Evolutionary conservation across 2,113 vertebrate species (phyloP).

Genomic region (Sebastes fasciatus): DNA sequence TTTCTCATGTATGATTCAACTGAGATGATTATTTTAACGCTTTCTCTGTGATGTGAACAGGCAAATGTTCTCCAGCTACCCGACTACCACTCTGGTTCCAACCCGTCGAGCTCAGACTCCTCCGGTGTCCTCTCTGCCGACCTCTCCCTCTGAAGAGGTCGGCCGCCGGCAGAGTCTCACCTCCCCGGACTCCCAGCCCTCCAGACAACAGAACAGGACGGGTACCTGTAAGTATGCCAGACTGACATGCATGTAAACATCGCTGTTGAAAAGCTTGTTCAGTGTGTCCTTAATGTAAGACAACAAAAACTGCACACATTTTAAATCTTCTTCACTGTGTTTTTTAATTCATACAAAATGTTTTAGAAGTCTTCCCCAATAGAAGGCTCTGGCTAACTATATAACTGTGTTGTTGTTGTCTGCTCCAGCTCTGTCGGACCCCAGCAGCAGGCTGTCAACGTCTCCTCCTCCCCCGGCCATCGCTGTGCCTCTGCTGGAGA

Average conservation of each 20-base stretch:
- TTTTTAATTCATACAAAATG: not conserved
- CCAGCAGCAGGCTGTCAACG: slow-evolving; percentile 96
- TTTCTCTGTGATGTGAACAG: slow-evolving; percentile 74
- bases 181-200: slow-evolving; percentile 94
- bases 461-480: slow-evolving; percentile 97
- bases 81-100: slow-evolving; percentile 93
- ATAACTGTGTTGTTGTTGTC: not conserved
- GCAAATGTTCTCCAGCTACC: slow-evolving; percentile 99
- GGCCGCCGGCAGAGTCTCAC: slow-evolving; percentile 95
- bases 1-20: not conserved
- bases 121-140: slow-evolving; percentile 94
- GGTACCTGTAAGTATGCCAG: slow-evolving; percentile 81
- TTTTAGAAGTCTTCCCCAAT: no score
- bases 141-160: slow-evolving; percentile 95
- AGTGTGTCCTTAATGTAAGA: not conserved
- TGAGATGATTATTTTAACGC: not conserved
- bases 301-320: not conserved
- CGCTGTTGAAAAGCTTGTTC: not conserved
- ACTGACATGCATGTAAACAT: not conserved
- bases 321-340: not conserved
- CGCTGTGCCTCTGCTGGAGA: slow-evolving; percentile 95
- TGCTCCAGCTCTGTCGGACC: slow-evolving; percentile 92
- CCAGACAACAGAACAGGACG: slow-evolving; percentile 90
- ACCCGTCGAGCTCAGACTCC: slow-evolving; percentile 95
- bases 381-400: not conserved